These are phyloP conservation scores for Procavia capensis DNA, from an alignment of 2,113 vertebrate genomes.

Conservation along the genomic window DNA sequence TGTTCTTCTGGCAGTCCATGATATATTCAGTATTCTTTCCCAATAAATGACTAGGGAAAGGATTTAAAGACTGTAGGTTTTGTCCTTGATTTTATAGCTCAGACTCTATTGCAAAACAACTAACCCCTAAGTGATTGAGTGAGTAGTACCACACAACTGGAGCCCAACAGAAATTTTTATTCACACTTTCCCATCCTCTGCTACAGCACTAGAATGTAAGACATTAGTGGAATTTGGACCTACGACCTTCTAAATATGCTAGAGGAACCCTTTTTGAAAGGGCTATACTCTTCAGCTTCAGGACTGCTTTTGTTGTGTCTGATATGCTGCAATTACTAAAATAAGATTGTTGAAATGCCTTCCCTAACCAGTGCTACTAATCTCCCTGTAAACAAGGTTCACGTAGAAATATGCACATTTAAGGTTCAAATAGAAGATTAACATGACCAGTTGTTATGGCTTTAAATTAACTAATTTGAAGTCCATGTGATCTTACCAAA, in stretches of 20 bases:
- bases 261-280: slow-evolving; percentile 70
- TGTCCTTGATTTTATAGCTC: background rate
- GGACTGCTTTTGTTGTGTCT: slow-evolving; percentile 77
- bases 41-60: background rate
- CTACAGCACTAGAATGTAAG: slow-evolving; percentile 76
- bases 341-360: slow-evolving; percentile 77
- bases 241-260: slow-evolving; percentile 74
- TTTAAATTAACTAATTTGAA: slow-evolving; percentile 55
- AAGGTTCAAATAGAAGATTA: slow-evolving; percentile 54
- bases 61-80: background rate
- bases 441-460: background rate
- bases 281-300: slow-evolving; percentile 59
- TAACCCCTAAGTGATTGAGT: slow-evolving; percentile 43
- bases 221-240: slow-evolving; percentile 81
- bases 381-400: slow-evolving; percentile 33
- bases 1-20: too few species aligned
- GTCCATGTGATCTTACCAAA: background rate
- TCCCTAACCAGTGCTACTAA: background rate
- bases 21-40: too few species aligned
- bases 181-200: slow-evolving; percentile 76
- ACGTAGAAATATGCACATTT: background rate
- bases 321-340: slow-evolving; percentile 73
- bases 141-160: background rate
- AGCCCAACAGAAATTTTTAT: slow-evolving; percentile 69
- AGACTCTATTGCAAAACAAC: background rate